Conservation (phyloP, 2,888 invertebrate species). For the Ectropis crepuscularia region DNA sequence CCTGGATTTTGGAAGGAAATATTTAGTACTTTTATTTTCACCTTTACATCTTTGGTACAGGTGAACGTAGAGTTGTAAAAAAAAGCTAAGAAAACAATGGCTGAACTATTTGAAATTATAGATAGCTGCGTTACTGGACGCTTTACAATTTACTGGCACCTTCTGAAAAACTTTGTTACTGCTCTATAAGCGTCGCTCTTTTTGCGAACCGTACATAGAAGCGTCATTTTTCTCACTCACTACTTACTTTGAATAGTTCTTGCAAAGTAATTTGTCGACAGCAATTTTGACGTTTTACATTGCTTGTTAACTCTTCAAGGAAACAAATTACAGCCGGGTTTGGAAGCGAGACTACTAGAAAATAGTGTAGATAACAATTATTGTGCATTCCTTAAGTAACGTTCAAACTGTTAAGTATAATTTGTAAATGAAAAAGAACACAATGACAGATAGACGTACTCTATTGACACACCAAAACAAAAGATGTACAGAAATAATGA, state of each 20-base stretch:
- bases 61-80: conserved; percentile 3
- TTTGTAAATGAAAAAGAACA: too few relatives aligned
- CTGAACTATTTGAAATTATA: background rate
- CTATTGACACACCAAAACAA: too few relatives aligned
- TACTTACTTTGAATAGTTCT: conserved; percentile 13
- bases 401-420: too few relatives aligned
- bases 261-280: conserved; percentile 14
- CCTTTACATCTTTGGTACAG: conserved; percentile 3
- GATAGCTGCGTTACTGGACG: background rate
- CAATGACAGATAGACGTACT: too few relatives aligned
- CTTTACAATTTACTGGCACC: background rate
- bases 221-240: conserved; percentile 16
- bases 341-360: background rate
- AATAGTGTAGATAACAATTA: background rate
- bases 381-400: too few relatives aligned
- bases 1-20: conserved; percentile 31
- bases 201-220: conserved; percentile 12
- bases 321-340: conserved; percentile 1
- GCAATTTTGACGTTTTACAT: conserved; percentile 16
- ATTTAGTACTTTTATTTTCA: conserved; percentile 23
- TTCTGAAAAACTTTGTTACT: conserved; percentile 9
- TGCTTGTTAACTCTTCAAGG: conserved; percentile 9
- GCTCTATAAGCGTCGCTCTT: conserved; percentile 1
- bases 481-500: too few relatives aligned
- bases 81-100: background rate